phyloP scores from a whole-genome alignment of 2,888 invertebrate genomes.

The Drosophila mercatorum region DNA sequence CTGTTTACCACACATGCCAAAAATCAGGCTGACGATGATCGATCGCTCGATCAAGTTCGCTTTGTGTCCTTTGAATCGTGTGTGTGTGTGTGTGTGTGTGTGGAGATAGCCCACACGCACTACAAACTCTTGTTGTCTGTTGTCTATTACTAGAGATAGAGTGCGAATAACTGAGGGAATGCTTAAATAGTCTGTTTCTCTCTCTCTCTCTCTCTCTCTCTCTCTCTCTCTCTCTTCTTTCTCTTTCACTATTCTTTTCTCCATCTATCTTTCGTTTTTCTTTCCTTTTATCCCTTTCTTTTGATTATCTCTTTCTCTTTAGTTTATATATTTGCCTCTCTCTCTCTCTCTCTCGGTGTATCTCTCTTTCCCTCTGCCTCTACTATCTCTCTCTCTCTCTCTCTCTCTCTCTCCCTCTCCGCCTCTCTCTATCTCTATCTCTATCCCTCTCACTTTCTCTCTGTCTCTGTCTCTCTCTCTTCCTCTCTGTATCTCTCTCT shows the following conservation, averaged over 20 bases:
- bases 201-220: background rate
- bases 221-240: background rate
- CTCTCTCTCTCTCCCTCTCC: too few relatives aligned
- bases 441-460: background rate
- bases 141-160: background rate
- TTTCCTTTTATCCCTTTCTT: background rate
- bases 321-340: too few relatives aligned
- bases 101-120: slow-evolving; percentile 37
- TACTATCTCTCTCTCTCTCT: too few relatives aligned
- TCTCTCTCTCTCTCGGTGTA: background rate
- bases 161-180: background rate
- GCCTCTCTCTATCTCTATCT: background rate
- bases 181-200: background rate
- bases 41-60: slow-evolving; percentile 46
- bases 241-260: background rate
- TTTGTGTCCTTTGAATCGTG: slow-evolving; percentile 23
- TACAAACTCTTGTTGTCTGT: background rate
- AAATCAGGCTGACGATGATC: slow-evolving; percentile 69
- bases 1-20: slow-evolving; percentile 63
- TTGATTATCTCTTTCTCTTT: too few relatives aligned
- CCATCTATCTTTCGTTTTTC: too few relatives aligned
- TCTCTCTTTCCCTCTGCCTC: too few relatives aligned
- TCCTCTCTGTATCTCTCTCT: too few relatives aligned
- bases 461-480: background rate
- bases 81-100: slow-evolving; percentile 18